Conservation (phyloP, 2,797 vertebrate genomes). For the Siniperca undulata region DNA sequence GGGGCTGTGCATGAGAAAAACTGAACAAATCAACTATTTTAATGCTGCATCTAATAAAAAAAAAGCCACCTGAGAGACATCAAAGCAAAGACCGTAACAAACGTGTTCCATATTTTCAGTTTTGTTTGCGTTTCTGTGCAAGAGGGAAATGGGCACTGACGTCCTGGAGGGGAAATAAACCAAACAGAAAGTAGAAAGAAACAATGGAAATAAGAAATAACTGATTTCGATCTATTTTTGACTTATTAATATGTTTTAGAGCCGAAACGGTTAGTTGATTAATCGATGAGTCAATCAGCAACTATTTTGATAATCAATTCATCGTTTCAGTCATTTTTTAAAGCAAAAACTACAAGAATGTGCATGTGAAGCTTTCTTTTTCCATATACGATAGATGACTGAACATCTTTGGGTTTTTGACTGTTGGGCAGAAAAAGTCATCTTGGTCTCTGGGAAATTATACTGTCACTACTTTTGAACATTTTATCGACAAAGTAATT, state of each 20-base stretch:
- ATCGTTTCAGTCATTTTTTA: background rate
- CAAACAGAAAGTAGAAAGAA: background rate
- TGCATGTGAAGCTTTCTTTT: background rate
- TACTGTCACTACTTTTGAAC: background rate
- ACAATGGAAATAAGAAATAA: background rate
- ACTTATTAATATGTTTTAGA: background rate
- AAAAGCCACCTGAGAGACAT: slow-evolving; percentile 35
- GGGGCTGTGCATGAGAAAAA: background rate
- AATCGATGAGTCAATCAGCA: background rate
- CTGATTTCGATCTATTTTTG: background rate
- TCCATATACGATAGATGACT: background rate
- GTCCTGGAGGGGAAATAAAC: background rate
- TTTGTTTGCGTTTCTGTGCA: slow-evolving; percentile 9
- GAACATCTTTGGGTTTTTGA: background rate
- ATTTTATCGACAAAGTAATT: background rate
- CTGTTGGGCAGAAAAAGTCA: background rate
- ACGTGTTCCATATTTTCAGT: background rate
- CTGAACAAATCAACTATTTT: background rate
- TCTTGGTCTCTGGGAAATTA: background rate
- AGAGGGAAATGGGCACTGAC: background rate
- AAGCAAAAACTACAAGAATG: background rate
- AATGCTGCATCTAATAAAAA: slow-evolving; percentile 7
- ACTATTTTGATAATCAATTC: background rate
- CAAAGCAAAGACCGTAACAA: background rate
- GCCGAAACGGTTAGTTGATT: background rate